phyloP scores from a whole-genome alignment of 1,140 invertebrate species.

The Papilio machaon region DNA sequence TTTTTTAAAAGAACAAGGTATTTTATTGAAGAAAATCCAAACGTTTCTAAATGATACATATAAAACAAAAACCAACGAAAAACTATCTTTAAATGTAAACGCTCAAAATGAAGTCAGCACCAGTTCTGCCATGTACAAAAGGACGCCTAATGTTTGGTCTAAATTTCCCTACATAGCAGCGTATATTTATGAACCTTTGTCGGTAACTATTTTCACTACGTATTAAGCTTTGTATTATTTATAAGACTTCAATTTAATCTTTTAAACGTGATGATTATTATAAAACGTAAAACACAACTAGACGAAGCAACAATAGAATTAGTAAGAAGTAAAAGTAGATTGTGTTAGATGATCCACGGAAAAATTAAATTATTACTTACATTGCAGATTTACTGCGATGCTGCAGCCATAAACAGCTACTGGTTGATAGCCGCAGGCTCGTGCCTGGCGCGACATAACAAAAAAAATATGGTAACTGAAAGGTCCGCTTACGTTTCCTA shows the following conservation, averaged over 20 bases:
- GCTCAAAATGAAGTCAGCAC: background rate
- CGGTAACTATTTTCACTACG: constrained; percentile 51
- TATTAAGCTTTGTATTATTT: background rate
- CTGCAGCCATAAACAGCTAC: constrained; percentile 65
- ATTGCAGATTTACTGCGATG: constrained; percentile 66
- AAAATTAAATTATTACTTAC: background rate
- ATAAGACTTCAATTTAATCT: too few species aligned
- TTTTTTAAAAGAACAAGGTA: background rate
- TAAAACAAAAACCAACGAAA: constrained; percentile 10
- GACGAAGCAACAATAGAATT: too few species aligned
- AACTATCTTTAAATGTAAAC: constrained; percentile 17
- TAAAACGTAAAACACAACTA: too few species aligned
- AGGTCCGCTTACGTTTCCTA: constrained; percentile 68
- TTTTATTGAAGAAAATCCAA: constrained; percentile 29
- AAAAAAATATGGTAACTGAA: constrained; percentile 42
- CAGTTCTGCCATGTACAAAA: background rate
- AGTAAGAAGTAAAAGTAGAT: too few species aligned
- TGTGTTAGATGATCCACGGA: too few species aligned
- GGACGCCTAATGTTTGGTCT: constrained; percentile 50
- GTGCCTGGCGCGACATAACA: constrained; percentile 61
- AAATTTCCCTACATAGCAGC: constrained; percentile 66
- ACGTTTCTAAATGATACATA: constrained; percentile 11
- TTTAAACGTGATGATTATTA: too few species aligned
- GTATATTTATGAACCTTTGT: constrained; percentile 67
- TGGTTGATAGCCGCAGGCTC: constrained; percentile 68